A percentile compares a stretch with the other conserved stretches of the same genome.
Conservation (phyloP, 2,888 invertebrate species). For the Phlogophora meticulosa region DNA sequence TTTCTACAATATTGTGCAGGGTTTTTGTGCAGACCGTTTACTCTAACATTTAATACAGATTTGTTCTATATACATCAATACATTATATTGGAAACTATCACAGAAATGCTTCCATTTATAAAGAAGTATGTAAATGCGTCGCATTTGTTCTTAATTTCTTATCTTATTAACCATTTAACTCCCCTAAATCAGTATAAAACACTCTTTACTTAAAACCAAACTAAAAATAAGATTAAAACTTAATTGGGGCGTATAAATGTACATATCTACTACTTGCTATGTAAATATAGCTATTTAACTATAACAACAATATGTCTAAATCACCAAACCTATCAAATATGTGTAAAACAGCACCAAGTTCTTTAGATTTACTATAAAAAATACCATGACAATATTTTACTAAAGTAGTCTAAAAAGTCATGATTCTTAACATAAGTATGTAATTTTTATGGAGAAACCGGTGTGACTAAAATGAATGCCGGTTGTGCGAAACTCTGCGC, state of each 20-base stretch:
- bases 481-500: not conserved
- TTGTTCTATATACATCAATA: conserved; percentile 6
- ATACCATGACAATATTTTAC: not conserved
- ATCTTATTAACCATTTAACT: conserved; percentile 18
- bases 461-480: not conserved
- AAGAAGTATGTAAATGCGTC: conserved; percentile 53
- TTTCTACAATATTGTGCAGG: not conserved
- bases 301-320: conserved; percentile 7
- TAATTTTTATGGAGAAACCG: conserved; percentile 10
- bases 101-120: conserved; percentile 58
- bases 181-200: conserved; percentile 10
- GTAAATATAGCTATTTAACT: not conserved
- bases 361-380: not conserved
- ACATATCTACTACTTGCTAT: not conserved
- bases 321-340: conserved; percentile 10
- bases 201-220: not conserved
- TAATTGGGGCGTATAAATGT: not conserved
- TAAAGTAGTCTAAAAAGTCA: not conserved
- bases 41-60: not conserved
- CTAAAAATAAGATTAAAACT: not conserved
- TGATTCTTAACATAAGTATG: not conserved
- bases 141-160: conserved; percentile 49
- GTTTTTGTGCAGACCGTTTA: not conserved
- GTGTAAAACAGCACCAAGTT: not conserved
- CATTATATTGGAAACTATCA: conserved; percentile 55